Conservation (phyloP, 2,797 vertebrate species). For the Nannoperca obscura region DNA sequence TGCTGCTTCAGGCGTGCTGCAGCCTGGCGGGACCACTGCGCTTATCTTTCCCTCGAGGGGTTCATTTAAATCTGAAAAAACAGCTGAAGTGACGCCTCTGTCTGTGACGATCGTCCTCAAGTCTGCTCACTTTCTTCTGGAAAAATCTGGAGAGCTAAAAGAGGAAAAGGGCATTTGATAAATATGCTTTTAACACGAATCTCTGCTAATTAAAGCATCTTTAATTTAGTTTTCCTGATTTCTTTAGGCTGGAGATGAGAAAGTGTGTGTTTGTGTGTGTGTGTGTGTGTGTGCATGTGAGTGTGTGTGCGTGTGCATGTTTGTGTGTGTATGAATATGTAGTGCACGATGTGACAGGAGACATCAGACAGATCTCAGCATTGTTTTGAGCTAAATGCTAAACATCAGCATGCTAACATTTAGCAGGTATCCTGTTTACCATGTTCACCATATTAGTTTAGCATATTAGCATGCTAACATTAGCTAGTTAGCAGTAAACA, state of each 20-base stretch:
- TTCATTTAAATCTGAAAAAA: slow-evolving; percentile 23
- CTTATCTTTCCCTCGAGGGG: not conserved
- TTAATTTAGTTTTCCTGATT: slow-evolving; percentile 16
- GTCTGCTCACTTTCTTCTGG: not conserved
- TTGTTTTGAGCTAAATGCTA: no score
- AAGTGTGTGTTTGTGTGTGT: not conserved
- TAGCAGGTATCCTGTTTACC: no score
- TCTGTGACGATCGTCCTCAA: not conserved
- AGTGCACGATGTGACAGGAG: not conserved
- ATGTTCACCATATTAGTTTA: no score
- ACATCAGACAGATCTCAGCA: not conserved
- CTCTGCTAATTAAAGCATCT: slow-evolving; percentile 17
- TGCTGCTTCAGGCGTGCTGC: not conserved
- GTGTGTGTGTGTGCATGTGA: not conserved
- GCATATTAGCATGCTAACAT: no score
- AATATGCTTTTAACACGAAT: not conserved
- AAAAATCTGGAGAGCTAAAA: slow-evolving; percentile 20
- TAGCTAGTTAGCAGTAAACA: no score
- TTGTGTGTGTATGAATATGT: not conserved
- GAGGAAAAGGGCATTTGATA: slow-evolving; percentile 8
- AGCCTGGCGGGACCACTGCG: not conserved
- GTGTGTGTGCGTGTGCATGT: not conserved
- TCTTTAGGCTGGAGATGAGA: not conserved
- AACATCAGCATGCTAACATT: no score
- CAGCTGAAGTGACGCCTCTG: slow-evolving; percentile 7